A percentile compares a stretch with the other conserved stretches of the same genome.
Evolutionary conservation across 1,140 invertebrate genomes (phyloP).

Genomic region (Dendroctonus valens): DNA sequence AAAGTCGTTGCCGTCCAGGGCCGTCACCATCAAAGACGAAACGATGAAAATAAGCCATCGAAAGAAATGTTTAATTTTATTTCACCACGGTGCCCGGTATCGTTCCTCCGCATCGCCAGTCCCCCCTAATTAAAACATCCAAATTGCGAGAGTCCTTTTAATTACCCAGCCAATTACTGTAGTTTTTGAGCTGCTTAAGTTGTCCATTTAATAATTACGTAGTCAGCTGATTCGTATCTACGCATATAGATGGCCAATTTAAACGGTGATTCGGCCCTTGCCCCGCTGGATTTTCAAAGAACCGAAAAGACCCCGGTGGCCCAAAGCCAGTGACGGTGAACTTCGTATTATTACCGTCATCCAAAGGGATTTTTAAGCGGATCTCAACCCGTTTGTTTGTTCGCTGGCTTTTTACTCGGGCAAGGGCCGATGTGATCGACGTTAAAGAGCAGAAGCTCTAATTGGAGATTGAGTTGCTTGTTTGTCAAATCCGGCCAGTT

Average conservation of each 20-base stretch:
- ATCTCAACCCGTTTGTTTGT: constrained; percentile 5
- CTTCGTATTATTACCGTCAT: constrained; percentile 9
- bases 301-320: constrained; percentile 17
- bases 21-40: constrained; percentile 1
- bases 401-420: no score
- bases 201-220: constrained; percentile 45
- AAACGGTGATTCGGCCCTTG: constrained; percentile 22
- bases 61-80: constrained; percentile 34
- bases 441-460: no score
- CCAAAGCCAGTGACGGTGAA: constrained; percentile 13
- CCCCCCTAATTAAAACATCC: constrained; percentile 44
- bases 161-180: constrained; percentile 44
- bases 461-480: no score
- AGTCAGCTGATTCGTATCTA: constrained; percentile 41
- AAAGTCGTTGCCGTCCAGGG: not conserved
- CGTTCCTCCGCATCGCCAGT: constrained; percentile 21
- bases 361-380: constrained; percentile 15
- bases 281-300: constrained; percentile 21
- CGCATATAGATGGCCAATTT: constrained; percentile 44
- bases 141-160: constrained; percentile 44
- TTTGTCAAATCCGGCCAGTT: no score
- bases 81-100: constrained; percentile 22
- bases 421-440: no score
- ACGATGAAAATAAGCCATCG: constrained; percentile 30
- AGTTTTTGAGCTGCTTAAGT: constrained; percentile 45